Evolutionary conservation across 2,797 vertebrate species (phyloP), one percentile per base, ranked within the genome.

Genomic region (Moxostoma hubbsi): DNA sequence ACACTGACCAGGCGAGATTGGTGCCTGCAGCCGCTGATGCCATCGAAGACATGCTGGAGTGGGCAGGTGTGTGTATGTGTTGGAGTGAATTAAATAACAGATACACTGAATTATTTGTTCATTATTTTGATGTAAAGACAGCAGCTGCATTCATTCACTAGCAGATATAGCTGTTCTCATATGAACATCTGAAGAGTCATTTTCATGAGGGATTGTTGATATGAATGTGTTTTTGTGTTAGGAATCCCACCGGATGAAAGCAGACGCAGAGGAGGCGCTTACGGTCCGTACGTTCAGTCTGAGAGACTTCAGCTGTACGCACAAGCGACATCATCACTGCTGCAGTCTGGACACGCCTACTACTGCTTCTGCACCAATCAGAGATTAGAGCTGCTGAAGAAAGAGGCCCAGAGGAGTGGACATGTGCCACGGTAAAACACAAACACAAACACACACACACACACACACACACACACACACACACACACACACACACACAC

Each of bases 21-120:
- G 94, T 98, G 0, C 90, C 93, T 0, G 96, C 96, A 66, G 96
- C 97, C 0, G 95, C 94, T 0, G 94, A 95, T 51, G 94, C 91
- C 58, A 97, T 99, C n/a, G 96, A 99, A 75, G 93, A 95, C 64
- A 96, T 96, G 93, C 90, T 99, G 89, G 91, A 96, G 46, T 99
- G 98, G 98, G 96, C 98, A 70, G 96, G 98, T 98, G 90, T 43
- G 53, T 45, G 64, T 66, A 15, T 55, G 12, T 57, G 13, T 53
- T 45, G 0, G 24, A 24, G 24, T 24, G 24, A 24, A 24, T 24
- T 24, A 24, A 24, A 24, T 24, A 24, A 24, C 24, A 24, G 24
- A 24, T 24, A 24, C 24, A 24, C 24, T 24, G 24, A 24, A 24
- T 24, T 24, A 24, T 24, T 24, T 24, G 24, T 24, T 24, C 24